phyloP scores from a whole-genome alignment of 2,113 vertebrate species.

The Actenoides lindsayi region DNA sequence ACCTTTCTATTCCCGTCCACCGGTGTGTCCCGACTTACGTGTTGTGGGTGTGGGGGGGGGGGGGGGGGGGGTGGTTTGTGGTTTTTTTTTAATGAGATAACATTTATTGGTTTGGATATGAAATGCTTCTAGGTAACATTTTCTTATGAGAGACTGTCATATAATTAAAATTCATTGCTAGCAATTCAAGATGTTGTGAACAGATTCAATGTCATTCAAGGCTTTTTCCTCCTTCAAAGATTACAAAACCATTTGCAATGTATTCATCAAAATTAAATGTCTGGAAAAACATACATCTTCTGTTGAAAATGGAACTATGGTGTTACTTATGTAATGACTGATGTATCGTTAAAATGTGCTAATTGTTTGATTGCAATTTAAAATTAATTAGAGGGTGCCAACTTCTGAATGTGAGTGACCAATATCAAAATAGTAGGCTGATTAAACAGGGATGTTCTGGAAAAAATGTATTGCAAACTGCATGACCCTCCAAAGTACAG shows the following conservation, averaged over 20 bases:
- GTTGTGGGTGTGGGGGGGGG: no score
- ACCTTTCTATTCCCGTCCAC: no score
- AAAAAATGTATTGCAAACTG: background rate
- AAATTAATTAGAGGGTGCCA: background rate
- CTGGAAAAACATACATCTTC: background rate
- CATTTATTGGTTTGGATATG: background rate
- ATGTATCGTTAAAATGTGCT: background rate
- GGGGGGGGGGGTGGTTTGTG: no score
- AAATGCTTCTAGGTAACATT: background rate
- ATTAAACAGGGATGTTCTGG: background rate
- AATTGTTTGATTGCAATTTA: background rate
- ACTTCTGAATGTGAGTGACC: background rate
- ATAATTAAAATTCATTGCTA: background rate
- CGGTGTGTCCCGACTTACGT: no score
- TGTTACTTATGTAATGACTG: background rate
- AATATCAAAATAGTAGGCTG: background rate
- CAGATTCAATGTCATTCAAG: background rate
- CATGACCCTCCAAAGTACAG: background rate
- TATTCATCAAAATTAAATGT: background rate
- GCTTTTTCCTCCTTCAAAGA: background rate
- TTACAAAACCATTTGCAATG: background rate
- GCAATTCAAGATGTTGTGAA: background rate
- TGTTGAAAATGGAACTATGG: background rate
- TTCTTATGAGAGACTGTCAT: background rate
- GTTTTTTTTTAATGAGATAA: background rate